phyloP scores from a whole-genome alignment of 1,140 invertebrate genomes.

The Luehdorfia chinensis region DNA sequence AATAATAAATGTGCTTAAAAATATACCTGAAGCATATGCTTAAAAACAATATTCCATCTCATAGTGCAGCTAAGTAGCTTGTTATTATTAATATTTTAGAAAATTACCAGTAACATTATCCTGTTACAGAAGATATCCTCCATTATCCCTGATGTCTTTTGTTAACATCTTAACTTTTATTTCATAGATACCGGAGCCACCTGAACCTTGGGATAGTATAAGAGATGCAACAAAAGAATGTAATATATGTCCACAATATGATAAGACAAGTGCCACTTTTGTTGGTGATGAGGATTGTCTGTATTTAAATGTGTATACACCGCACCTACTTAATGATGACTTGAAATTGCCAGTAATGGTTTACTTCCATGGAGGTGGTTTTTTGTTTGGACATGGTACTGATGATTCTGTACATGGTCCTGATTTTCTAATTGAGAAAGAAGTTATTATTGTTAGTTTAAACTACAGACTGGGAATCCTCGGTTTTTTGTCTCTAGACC shows the following conservation, averaged over 20 bases:
- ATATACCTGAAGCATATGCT: too few species aligned
- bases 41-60: too few species aligned
- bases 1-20: too few species aligned
- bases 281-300: slow-evolving; percentile 79
- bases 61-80: too few species aligned
- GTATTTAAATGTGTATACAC: slow-evolving; percentile 78
- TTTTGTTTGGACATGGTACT: slow-evolving; percentile 70
- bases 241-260: slow-evolving; percentile 61
- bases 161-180: too few species aligned
- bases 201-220: slow-evolving; percentile 63
- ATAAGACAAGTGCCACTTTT: slow-evolving; percentile 55
- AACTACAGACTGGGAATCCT: slow-evolving; percentile 78
- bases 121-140: too few species aligned
- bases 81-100: too few species aligned
- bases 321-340: slow-evolving; percentile 52
- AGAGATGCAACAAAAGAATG: slow-evolving; percentile 62
- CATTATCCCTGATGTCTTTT: too few species aligned
- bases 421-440: slow-evolving; percentile 77
- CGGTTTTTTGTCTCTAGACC: slow-evolving; percentile 77
- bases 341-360: slow-evolving; percentile 78
- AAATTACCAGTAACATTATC: too few species aligned
- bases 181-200: slow-evolving; percentile 57
- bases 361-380: slow-evolving; percentile 81
- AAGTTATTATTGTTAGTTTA: slow-evolving; percentile 77
- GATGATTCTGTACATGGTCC: slow-evolving; percentile 61